phyloP scores from a whole-genome alignment of 2,797 vertebrate genomes.

The Linurgus olivaceus region DNA sequence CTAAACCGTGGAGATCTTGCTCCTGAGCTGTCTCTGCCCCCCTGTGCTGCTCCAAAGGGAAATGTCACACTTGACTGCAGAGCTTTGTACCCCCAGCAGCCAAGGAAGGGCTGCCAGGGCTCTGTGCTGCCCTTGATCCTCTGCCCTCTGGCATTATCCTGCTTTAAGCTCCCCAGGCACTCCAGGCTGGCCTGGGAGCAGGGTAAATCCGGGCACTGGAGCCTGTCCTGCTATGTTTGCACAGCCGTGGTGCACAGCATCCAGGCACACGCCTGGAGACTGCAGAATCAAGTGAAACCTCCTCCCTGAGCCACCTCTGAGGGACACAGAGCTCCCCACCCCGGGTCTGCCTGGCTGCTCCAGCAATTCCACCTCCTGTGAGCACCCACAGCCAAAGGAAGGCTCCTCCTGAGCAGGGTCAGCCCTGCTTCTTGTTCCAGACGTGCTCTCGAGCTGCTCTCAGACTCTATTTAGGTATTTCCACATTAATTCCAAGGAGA shows the following conservation, averaged over 20 bases:
- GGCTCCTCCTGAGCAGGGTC: background rate
- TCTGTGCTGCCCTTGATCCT: fast-evolving
- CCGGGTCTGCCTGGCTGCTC: background rate
- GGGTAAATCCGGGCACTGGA: fast-evolving
- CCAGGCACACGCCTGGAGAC: fast-evolving
- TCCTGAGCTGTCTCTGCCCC: background rate
- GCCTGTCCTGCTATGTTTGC: background rate
- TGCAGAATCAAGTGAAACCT: background rate
- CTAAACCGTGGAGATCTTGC: fast-evolving
- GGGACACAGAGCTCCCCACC: background rate
- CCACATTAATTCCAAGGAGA: background rate
- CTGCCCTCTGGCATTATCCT: fast-evolving
- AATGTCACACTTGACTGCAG: fast-evolving
- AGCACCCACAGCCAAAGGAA: fast-evolving
- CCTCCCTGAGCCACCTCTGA: background rate
- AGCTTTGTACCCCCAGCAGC: background rate
- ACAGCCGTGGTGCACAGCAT: fast-evolving
- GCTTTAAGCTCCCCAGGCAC: fast-evolving
- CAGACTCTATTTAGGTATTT: background rate
- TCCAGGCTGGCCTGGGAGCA: background rate
- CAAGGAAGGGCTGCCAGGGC: background rate
- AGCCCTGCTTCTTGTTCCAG: background rate
- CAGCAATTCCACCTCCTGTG: fast-evolving
- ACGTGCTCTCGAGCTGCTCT: background rate
- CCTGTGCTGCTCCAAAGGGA: fast-evolving